These are phyloP conservation scores for Lamprotornis superbus DNA, from an alignment of 2,113 vertebrate genomes.

Conservation along the genomic window DNA sequence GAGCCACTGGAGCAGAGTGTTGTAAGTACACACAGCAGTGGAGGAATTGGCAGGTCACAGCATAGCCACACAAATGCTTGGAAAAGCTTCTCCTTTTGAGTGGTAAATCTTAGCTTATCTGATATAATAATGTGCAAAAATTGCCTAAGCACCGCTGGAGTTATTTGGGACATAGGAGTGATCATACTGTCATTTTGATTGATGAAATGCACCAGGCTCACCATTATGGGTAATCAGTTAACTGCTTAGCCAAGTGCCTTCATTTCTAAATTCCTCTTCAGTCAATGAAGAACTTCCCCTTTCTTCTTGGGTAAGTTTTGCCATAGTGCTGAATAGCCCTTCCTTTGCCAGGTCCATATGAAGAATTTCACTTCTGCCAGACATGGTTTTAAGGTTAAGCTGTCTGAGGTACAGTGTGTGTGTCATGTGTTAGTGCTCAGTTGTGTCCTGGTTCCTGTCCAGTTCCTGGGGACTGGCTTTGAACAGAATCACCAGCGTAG, in stretches of 20 bases:
- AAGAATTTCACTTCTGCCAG: neutral
- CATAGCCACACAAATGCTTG: neutral
- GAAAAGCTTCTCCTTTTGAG: neutral
- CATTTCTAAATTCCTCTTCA: neutral
- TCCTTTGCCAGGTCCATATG: neutral
- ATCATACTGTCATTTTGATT: neutral
- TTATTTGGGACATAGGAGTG: neutral
- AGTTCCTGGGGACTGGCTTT: neutral
- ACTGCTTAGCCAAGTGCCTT: neutral
- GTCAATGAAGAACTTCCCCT: neutral
- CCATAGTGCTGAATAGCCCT: neutral
- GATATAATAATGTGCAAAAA: neutral
- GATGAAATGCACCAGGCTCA: accelerated
- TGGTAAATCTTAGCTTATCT: neutral
- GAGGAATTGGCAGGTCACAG: neutral
- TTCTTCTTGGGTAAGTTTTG: neutral
- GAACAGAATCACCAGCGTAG: neutral
- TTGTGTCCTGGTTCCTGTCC: neutral
- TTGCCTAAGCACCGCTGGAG: neutral
- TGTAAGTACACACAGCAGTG: neutral
- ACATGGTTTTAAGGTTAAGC: neutral
- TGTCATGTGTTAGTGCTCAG: neutral
- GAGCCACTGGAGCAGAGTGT: neutral
- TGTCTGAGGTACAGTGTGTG: neutral
- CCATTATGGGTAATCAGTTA: neutral